phyloP scores from a whole-genome alignment of 2,888 invertebrate genomes.

The Hyposoter didymator region DNA sequence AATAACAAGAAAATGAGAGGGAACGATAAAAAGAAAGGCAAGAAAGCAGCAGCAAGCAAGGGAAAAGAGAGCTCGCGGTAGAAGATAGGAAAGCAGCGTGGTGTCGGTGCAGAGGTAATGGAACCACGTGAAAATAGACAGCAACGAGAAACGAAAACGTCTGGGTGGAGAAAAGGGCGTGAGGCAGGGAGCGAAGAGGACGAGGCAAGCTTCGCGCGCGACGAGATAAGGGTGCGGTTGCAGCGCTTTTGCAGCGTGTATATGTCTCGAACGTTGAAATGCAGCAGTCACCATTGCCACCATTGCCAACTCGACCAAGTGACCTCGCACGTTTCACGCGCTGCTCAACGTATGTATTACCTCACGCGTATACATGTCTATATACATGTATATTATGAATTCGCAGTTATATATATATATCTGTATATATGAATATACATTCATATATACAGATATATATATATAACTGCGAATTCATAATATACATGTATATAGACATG shows the following conservation, averaged over 20 bases:
- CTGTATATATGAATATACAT: constrained; percentile 15
- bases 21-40: neutral
- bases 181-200: constrained; percentile 8
- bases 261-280: constrained; percentile 57
- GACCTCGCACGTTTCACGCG: constrained; percentile 65
- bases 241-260: constrained; percentile 53
- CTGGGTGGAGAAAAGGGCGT: constrained; percentile 72
- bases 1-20: constrained; percentile 31
- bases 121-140: constrained; percentile 71
- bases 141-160: constrained; percentile 64
- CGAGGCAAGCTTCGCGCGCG: constrained; percentile 72
- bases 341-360: constrained; percentile 49
- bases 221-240: constrained; percentile 79
- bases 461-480: neutral
- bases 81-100: constrained; percentile 68
- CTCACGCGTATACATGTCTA: constrained; percentile 31
- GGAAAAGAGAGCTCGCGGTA: constrained; percentile 65
- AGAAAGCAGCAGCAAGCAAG: constrained; percentile 17
- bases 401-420: neutral
- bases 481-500: constrained; percentile 19
- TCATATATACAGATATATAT: neutral
- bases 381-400: constrained; percentile 2
- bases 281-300: constrained; percentile 65
- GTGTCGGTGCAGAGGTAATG: constrained; percentile 77
- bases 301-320: constrained; percentile 64